phyloP scores from a whole-genome alignment of 1,140 invertebrate species.

The Danaus plexippus region DNA sequence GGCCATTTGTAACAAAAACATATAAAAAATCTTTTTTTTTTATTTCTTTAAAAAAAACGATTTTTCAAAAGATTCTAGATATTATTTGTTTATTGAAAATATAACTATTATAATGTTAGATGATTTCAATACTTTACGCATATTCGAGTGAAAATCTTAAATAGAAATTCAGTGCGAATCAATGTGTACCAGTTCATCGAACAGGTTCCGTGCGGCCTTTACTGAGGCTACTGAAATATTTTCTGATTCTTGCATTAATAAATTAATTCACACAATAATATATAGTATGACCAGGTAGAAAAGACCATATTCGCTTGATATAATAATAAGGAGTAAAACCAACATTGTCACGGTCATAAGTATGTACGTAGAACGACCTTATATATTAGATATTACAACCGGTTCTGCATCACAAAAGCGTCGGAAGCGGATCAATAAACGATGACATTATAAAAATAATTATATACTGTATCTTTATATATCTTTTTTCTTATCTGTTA shows the following conservation, averaged over 20 bases:
- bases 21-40: too few species aligned
- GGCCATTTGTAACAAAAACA: too few species aligned
- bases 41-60: too few species aligned
- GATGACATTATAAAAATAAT: too few species aligned
- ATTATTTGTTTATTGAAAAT: too few species aligned
- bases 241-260: slow-evolving; percentile 16
- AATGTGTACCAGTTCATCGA: neutral
- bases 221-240: slow-evolving; percentile 10
- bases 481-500: too few species aligned
- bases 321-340: slow-evolving; percentile 20
- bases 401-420: slow-evolving; percentile 7
- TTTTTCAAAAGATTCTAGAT: too few species aligned
- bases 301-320: neutral
- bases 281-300: neutral
- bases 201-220: slow-evolving; percentile 28
- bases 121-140: neutral
- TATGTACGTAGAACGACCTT: slow-evolving; percentile 12
- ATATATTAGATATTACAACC: neutral
- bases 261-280: slow-evolving; percentile 7
- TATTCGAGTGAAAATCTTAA: neutral
- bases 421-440: too few species aligned
- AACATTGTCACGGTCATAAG: slow-evolving; percentile 29
- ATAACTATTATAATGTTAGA: neutral
- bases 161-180: too few species aligned
- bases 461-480: too few species aligned